Conservation (phyloP, 2,113 vertebrate genomes). For the Myodes glareolus region DNA sequence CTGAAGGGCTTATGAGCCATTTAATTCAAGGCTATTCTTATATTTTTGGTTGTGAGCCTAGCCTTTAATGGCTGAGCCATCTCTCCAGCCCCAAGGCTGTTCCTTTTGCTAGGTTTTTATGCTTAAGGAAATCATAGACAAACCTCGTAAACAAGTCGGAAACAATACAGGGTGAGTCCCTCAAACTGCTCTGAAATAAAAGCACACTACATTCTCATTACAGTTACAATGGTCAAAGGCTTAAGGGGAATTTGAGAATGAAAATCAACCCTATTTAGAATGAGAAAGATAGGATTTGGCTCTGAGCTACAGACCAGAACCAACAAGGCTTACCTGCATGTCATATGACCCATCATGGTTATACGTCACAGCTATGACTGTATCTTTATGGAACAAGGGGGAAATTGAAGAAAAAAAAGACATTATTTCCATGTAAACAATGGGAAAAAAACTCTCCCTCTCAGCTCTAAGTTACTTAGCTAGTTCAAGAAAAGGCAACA, state of each 20-base stretch:
- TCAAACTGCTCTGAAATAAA: constrained; percentile 40
- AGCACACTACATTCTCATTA: not conserved
- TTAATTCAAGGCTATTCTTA: not conserved
- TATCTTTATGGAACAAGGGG: constrained; percentile 82
- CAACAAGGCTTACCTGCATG: constrained; percentile 91
- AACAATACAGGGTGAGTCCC: not conserved
- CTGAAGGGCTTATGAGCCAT: not conserved
- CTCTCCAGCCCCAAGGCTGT: no score
- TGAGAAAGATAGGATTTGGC: not conserved
- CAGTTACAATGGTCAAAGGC: not conserved
- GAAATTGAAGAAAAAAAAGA: constrained; percentile 58
- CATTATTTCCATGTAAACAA: constrained; percentile 47
- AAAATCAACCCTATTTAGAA: not conserved
- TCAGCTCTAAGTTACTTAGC: not conserved
- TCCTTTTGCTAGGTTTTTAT: not conserved
- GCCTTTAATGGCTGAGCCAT: no score
- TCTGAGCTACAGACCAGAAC: not conserved
- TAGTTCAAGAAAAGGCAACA: not conserved
- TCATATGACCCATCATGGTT: constrained; percentile 92
- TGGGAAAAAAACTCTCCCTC: not conserved
- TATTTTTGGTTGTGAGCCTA: no score
- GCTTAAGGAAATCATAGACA: constrained; percentile 7
- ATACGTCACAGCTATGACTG: constrained; percentile 90
- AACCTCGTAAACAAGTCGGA: constrained; percentile 26
- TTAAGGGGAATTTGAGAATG: constrained; percentile 33